Evolutionary conservation across 2,113 vertebrate species (phyloP).

Genomic region (Ardeotis arabs): DNA sequence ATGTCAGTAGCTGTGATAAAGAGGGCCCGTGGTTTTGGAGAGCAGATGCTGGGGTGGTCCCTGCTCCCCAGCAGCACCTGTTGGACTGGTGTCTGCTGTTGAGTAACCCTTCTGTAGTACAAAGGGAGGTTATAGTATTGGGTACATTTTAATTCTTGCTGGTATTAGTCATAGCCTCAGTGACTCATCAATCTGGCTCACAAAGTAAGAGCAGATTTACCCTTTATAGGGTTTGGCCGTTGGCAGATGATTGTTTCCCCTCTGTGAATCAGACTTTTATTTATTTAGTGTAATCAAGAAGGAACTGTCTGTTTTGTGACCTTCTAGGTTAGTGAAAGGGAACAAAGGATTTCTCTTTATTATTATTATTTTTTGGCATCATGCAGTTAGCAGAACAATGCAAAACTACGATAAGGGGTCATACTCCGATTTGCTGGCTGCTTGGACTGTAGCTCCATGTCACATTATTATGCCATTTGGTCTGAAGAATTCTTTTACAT

Average conservation of each 20-base stretch:
- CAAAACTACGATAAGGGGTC: conserved; percentile 70
- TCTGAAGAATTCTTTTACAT: conserved; percentile 10
- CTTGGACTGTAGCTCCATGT: conserved; percentile 30
- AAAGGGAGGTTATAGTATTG: conserved; percentile 48
- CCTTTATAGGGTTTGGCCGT: conserved; percentile 67
- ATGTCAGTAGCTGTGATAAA: neutral
- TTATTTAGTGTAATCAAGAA: conserved; percentile 83
- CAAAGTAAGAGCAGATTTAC: conserved; percentile 74
- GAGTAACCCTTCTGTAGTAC: neutral
- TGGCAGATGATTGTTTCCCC: conserved; percentile 69
- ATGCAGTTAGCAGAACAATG: conserved; percentile 72
- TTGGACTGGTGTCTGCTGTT: neutral
- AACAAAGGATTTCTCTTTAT: conserved; percentile 76
- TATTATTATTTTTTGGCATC: conserved; percentile 78
- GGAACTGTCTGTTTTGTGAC: conserved; percentile 82
- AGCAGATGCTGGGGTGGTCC: neutral
- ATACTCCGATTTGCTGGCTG: conserved; percentile 48
- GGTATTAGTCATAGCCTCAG: conserved; percentile 71
- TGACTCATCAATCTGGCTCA: conserved; percentile 79
- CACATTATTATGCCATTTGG: conserved; percentile 30
- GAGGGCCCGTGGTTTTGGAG: neutral
- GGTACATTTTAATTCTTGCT: conserved; percentile 58
- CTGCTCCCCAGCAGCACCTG: conserved; percentile 12
- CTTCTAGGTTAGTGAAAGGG: conserved; percentile 79
- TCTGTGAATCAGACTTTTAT: conserved; percentile 76